phyloP scores from a whole-genome alignment of 53 echinoderm and acorn worm genomes.

The Crossaster papposus region DNA sequence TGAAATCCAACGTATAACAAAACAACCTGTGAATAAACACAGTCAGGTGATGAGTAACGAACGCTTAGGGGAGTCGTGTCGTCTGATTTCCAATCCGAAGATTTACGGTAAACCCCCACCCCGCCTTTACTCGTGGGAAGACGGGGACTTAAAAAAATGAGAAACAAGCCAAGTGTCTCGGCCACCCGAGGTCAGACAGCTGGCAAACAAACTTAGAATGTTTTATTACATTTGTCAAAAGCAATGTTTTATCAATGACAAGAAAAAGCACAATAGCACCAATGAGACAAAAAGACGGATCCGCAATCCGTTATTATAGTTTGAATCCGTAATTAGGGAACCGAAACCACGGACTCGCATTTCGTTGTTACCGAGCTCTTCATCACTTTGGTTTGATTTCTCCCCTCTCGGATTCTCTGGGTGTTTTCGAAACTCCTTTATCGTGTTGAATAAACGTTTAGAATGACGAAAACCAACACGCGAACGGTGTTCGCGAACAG shows the following conservation, averaged over 20 bases:
- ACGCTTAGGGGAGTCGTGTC: neutral
- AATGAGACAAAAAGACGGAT: no score
- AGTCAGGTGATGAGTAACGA: slow-evolving; percentile 13
- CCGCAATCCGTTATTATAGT: no score
- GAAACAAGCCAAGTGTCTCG: neutral
- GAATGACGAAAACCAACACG: no score
- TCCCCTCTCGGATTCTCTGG: no score
- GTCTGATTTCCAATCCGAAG: neutral
- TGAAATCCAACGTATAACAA: neutral
- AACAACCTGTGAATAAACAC: slow-evolving; percentile 1
- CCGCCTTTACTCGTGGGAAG: no score
- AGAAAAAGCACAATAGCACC: neutral
- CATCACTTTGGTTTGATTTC: no score
- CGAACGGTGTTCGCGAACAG: no score
- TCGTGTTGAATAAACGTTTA: no score
- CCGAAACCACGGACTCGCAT: neutral
- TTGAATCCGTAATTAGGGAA: no score
- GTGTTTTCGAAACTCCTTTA: no score
- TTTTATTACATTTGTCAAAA: slow-evolving; percentile 5
- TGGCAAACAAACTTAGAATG: neutral
- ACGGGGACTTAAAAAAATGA: neutral
- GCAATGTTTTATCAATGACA: neutral
- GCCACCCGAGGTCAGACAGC: neutral
- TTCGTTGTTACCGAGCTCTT: no score
- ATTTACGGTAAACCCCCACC: neutral